Evolutionary conservation across 2,113 vertebrate genomes (phyloP), one percentile per base, ranked within the genome.

Genomic region (Telmatochromis sp.): DNA sequence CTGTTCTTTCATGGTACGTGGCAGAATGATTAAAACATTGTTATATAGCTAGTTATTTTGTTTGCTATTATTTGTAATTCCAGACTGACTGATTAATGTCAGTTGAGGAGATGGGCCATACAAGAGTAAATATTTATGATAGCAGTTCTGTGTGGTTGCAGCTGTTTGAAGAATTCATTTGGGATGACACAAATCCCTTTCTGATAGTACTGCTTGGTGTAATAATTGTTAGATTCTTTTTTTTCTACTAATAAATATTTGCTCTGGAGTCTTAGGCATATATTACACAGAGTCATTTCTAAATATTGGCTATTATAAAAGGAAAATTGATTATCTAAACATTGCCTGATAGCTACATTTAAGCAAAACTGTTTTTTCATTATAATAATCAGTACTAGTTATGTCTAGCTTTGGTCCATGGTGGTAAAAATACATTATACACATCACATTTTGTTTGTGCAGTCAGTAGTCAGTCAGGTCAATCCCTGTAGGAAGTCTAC

Each of bases 401-500:
- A n/a, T 47, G 45, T 89, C 26, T 79, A 54, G 65, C 37, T 83
- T 80, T 89, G 73, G 63, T 82, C 81, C 54, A 8, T 85, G 49
- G 45, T 89, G 45, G 75, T 87, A 58, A 88, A 92, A 92, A 93
- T 84, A 79, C 84, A 89, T 91, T 82, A 60, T 82, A 89, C 65
- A 88, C 57, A 86, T 89, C 35, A 86, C 79, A 88, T 87, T 81
- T 63, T 92, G 70, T 90, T 73, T 83, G 79, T 89, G 87, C 42
- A 85, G 85, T 82, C 84, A 82, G 84, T 45, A 85, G 85, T 90
- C 83, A 88, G 85, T 91, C 79, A 83, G 81, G 65, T 88, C 14
- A 86, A 65, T 91, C 93, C 89, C 94, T 70, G 63, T 82, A 92
- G 91, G 80, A 91, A 75, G 54, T 90, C 80, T 31, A 75, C 83